Evolutionary conservation across 2,113 vertebrate genomes (phyloP).

Genomic region (Ptyas mucosa): DNA sequence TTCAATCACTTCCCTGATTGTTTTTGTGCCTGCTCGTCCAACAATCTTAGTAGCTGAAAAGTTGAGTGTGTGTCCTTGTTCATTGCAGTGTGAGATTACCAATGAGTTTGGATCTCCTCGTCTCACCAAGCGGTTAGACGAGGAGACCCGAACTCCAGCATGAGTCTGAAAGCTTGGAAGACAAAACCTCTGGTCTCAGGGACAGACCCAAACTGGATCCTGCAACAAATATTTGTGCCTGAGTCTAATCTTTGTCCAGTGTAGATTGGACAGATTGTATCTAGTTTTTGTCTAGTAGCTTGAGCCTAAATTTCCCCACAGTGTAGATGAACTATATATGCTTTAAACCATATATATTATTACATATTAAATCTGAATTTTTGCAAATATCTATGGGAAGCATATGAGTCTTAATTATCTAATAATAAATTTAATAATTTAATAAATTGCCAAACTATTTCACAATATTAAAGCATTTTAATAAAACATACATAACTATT

Average conservation of each 20-base stretch:
- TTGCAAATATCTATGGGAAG: not conserved
- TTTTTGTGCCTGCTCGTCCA: too few relatives aligned
- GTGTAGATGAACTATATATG: not conserved
- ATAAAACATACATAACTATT: not conserved
- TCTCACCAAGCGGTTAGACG: too few relatives aligned
- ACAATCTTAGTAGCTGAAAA: too few relatives aligned
- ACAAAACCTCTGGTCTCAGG: too few relatives aligned
- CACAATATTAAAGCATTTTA: not conserved
- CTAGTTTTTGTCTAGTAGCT: too few relatives aligned
- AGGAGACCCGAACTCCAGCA: too few relatives aligned
- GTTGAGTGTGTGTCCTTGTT: too few relatives aligned
- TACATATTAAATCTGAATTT: not conserved
- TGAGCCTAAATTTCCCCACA: not conserved
- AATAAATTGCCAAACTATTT: not conserved
- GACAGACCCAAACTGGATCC: too few relatives aligned
- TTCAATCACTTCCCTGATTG: too few relatives aligned
- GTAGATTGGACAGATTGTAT: not conserved
- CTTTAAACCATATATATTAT: not conserved
- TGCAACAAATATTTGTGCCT: not conserved
- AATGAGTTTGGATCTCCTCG: too few relatives aligned
- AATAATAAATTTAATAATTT: not conserved
- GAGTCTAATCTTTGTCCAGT: not conserved
- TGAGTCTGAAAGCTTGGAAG: too few relatives aligned
- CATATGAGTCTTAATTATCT: not conserved
- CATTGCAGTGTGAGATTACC: too few relatives aligned